A percentile compares a stretch with the other conserved stretches of the same genome.
phyloP scores from a whole-genome alignment of 2,888 invertebrate genomes.

The Axea sp. region DNA sequence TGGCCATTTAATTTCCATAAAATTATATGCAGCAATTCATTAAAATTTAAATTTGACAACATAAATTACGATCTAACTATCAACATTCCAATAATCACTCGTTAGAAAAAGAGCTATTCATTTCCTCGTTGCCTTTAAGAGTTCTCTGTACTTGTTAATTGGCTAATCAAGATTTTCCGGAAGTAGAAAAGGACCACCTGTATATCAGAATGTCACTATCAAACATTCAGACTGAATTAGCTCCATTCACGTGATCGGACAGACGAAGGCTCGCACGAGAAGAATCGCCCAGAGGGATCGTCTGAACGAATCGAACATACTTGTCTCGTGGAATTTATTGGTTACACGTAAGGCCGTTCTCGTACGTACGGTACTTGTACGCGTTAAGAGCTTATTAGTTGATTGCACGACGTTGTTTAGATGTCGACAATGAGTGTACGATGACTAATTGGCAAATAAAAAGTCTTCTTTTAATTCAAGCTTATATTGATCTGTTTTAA shows the following conservation, averaged over 20 bases:
- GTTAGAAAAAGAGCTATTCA: slow-evolving; percentile 7
- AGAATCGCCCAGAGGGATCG: slow-evolving; percentile 52
- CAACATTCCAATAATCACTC: slow-evolving; percentile 16
- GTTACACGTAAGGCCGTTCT: slow-evolving; percentile 54
- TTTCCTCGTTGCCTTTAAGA: slow-evolving; percentile 21
- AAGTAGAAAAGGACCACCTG: slow-evolving; percentile 47
- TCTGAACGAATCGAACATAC: slow-evolving; percentile 43
- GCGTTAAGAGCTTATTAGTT: slow-evolving; percentile 65
- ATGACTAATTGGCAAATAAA: neutral
- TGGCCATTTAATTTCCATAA: neutral
- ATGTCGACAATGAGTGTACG: slow-evolving; percentile 60
- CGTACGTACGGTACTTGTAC: slow-evolving; percentile 30
- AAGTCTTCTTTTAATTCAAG: slow-evolving; percentile 1
- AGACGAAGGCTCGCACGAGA: slow-evolving; percentile 39
- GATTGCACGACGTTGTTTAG: slow-evolving; percentile 65
- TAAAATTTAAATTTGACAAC: slow-evolving; percentile 16
- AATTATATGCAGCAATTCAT: slow-evolving; percentile 1
- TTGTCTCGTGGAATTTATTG: slow-evolving; percentile 56
- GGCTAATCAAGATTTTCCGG: slow-evolving; percentile 53
- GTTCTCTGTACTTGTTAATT: slow-evolving; percentile 30
- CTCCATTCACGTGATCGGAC: slow-evolving; percentile 54
- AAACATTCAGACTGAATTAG: slow-evolving; percentile 49
- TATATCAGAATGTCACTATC: slow-evolving; percentile 38
- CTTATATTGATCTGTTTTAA: slow-evolving; percentile 3
- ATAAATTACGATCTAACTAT: slow-evolving; percentile 5